Conservation (phyloP, 1,140 invertebrate species). For the Drosophila mayri region DNA sequence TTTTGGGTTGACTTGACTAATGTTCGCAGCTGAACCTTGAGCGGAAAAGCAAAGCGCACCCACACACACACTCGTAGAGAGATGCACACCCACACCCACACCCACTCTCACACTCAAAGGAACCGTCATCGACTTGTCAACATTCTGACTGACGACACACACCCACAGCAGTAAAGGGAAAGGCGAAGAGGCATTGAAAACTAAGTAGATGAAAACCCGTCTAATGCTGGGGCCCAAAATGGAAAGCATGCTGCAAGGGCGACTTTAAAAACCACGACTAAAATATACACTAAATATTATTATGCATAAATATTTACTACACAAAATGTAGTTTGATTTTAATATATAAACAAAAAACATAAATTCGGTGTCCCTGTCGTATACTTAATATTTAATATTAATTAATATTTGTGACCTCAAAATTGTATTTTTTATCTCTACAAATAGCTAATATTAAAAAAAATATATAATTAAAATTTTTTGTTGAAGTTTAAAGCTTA, state of each 20-base stretch:
- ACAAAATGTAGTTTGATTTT: background rate
- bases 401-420: too few species aligned
- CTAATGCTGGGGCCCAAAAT: conserved; percentile 24
- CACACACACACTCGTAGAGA: conserved; percentile 23
- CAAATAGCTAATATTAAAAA: too few species aligned
- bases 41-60: conserved; percentile 24
- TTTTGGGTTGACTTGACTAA: conserved; percentile 75
- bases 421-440: too few species aligned
- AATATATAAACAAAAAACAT: background rate
- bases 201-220: conserved; percentile 53
- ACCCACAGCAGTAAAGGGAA: background rate
- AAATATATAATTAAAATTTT: too few species aligned
- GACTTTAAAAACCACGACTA: background rate
- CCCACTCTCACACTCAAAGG: conserved; percentile 3
- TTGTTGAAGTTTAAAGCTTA: too few species aligned
- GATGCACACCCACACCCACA: conserved; percentile 11
- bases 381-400: background rate
- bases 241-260: background rate
- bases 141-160: conserved; percentile 23
- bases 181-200: conserved; percentile 37
- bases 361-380: background rate
- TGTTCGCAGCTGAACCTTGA: conserved; percentile 61
- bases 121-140: conserved; percentile 68
- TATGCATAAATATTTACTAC: background rate
- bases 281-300: background rate